These are phyloP conservation scores for Matsumyia berberina DNA, from an alignment of 2,888 invertebrate genomes.

Conservation along the genomic window DNA sequence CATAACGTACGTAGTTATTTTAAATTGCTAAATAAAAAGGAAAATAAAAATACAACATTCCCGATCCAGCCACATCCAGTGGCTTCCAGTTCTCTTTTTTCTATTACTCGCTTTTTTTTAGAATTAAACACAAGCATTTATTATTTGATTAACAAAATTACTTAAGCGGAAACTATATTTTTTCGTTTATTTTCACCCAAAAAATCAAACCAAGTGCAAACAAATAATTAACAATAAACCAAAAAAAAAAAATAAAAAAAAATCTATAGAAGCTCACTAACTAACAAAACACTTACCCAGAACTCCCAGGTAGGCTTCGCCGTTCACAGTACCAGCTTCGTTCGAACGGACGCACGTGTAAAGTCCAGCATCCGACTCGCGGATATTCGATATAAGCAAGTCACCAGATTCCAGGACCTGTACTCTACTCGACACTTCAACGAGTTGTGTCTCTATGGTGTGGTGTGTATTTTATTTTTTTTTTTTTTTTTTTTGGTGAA, in stretches of 20 bases:
- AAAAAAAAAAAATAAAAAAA: constrained; percentile 13
- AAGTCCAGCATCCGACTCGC: constrained; percentile 92
- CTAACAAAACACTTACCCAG: constrained; percentile 87
- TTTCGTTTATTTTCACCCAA: constrained; percentile 23
- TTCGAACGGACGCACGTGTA: constrained; percentile 96
- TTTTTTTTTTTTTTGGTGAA: constrained; percentile 39
- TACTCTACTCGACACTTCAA: constrained; percentile 90
- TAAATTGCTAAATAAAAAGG: no score
- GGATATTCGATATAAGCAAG: constrained; percentile 93
- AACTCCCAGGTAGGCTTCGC: constrained; percentile 92
- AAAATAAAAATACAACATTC: no score
- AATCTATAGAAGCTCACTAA: constrained; percentile 7
- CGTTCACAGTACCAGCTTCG: constrained; percentile 94
- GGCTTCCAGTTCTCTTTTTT: no score
- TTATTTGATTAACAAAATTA: constrained; percentile 1
- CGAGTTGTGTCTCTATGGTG: constrained; percentile 86
- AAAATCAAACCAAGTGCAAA: constrained; percentile 51
- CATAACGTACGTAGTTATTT: no score
- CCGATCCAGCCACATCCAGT: no score
- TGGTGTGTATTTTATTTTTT: constrained; percentile 37
- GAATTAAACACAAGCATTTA: background rate
- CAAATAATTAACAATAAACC: constrained; percentile 25
- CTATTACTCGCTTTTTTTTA: background rate
- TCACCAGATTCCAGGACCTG: constrained; percentile 94
- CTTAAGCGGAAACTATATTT: background rate